Base-by-base conservation (phyloP, 2,797 vertebrate genomes). In the Acanthurus lineatus region DNA sequence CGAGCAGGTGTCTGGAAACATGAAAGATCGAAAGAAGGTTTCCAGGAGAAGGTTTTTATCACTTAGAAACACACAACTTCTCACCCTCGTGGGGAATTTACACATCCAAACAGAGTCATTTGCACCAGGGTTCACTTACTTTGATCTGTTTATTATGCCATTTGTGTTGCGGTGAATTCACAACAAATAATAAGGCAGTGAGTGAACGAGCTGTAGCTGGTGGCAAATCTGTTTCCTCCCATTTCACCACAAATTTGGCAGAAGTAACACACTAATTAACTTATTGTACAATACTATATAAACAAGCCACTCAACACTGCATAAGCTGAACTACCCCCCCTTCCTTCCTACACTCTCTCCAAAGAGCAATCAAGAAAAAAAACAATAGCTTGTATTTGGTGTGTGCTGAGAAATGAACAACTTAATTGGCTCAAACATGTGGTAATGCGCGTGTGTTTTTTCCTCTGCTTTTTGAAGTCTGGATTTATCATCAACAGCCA, bases 341-440 rank as follows among this genome's bases (percentile, higher is more conserved):
- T 84, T 72, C 78, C 80, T 83, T 35, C 72, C 85, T 77, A 22
- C 22, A 73, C 47, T 69, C 59, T 84, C 73, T 84, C 83, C 73
- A 78, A 71, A 80, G 78, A 81, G 66, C 49, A 82, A 63, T 75
- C 35, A 79, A 71, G 2, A 47, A 67, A 80, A 85, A 67, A 80
- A 85, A 89, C 82, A 88, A 79, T 69, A 77, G 70, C 73, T 76
- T 32, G 44, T 51, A 59, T 45, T 73, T 52, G 61, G 54, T 67
- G 11, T 79, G 56, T 64, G 65, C 65, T 28, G 11, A 35, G 42
- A 67, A 81, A 64, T 73, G 7, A 78, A 71, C 78, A 60, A 56
- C 82, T 87, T 84, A 70, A 84, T 47, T 44, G 62, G 63, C 83
- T 76, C 45, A 63, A 86, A 86, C 86, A 77, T 86, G 88, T 84